A percentile compares a stretch with the other conserved stretches of the same genome.
Evolutionary conservation across 2,113 vertebrate genomes (phyloP).

Genomic region (Bubo blakistoni): DNA sequence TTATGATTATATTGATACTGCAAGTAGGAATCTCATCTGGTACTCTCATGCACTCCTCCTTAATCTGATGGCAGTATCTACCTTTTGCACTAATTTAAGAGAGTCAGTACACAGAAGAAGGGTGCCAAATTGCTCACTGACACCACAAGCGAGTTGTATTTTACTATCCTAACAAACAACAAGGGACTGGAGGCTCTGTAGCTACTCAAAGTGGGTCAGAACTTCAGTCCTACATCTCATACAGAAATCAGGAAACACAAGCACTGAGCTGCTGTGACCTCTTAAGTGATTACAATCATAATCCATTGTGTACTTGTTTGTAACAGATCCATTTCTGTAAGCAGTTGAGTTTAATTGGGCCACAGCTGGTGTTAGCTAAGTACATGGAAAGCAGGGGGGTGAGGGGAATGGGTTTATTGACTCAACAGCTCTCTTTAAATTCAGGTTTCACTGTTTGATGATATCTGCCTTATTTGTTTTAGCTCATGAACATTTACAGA

Average conservation of each 20-base stretch:
- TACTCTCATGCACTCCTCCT: background rate
- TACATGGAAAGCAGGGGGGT: background rate
- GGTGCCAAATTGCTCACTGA: background rate
- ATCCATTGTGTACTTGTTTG: conserved; percentile 58
- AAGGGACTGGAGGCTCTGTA: background rate
- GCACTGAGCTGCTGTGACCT: conserved; percentile 41
- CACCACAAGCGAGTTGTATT: background rate
- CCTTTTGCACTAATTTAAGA: background rate
- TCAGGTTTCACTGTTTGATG: background rate
- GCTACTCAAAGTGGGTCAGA: background rate
- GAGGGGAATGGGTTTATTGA: conserved; percentile 4
- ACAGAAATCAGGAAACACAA: background rate
- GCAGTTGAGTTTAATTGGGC: conserved; percentile 60
- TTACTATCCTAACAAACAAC: background rate
- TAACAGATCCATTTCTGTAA: conserved; percentile 47
- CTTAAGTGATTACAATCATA: conserved; percentile 59
- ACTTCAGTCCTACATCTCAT: background rate
- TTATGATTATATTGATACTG: rapidly evolving
- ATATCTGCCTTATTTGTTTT: background rate
- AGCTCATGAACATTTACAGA: background rate
- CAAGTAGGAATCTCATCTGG: background rate
- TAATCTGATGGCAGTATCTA: background rate
- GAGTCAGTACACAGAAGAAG: background rate
- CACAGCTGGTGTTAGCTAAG: conserved; percentile 59
- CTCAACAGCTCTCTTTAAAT: background rate